Evolutionary conservation across 1,140 invertebrate species (phyloP).

Genomic region (Trichonephila inaurata): DNA sequence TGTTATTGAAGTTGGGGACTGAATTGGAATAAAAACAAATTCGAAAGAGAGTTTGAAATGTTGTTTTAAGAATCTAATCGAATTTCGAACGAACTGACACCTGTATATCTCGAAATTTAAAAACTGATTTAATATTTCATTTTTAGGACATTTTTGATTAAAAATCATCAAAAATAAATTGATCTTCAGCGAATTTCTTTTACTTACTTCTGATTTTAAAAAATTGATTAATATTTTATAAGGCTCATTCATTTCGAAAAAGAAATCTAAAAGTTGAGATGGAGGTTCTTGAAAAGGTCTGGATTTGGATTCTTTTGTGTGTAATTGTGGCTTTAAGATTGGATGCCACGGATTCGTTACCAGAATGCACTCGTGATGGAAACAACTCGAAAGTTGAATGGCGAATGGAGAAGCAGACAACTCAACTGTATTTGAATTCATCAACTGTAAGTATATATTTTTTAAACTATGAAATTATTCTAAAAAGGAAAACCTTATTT

Average conservation of each 20-base stretch:
- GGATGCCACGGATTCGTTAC: slow-evolving; percentile 17
- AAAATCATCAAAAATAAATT: not conserved
- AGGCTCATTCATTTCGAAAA: not conserved
- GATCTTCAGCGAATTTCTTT: not conserved
- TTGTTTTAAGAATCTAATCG: not conserved
- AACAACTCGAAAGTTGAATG: slow-evolving; percentile 65
- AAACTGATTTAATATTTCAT: not conserved
- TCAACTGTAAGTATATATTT: slow-evolving; percentile 59
- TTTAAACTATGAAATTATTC: too few species aligned
- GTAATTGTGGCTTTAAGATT: not conserved
- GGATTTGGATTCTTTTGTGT: slow-evolving; percentile 61
- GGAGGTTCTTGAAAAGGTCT: slow-evolving; percentile 15
- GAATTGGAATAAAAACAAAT: not conserved
- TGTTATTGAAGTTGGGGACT: too few species aligned
- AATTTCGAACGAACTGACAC: not conserved
- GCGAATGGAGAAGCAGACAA: slow-evolving; percentile 55
- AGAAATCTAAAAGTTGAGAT: not conserved
- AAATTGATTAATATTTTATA: not conserved
- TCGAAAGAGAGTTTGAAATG: not conserved
- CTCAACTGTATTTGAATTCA: slow-evolving; percentile 37
- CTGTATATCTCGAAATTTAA: not conserved
- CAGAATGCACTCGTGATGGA: slow-evolving; percentile 42
- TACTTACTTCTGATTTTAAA: not conserved
- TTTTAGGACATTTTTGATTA: not conserved
- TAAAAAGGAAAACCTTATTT: too few species aligned